Evolutionary conservation across 2,113 vertebrate genomes (phyloP).

Genomic region (Coracopsis vasa): DNA sequence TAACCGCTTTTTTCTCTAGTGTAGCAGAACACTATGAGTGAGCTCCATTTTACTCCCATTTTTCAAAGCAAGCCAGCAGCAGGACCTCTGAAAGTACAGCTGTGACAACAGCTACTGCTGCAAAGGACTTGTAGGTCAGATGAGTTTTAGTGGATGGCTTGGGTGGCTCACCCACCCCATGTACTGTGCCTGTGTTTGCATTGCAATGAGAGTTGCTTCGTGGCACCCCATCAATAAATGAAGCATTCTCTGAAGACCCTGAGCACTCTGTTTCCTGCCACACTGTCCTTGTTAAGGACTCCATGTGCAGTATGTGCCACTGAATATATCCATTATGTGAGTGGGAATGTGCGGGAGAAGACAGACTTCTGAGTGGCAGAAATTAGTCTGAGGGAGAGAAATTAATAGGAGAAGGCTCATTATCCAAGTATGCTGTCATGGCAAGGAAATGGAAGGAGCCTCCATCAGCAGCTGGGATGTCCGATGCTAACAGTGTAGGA

Average conservation of each 20-base stretch:
- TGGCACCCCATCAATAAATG: not conserved
- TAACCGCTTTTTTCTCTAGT: not conserved
- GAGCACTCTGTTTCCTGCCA: not conserved
- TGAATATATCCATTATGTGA: rapidly evolving
- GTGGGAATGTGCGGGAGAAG: not conserved
- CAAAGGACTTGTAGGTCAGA: not conserved
- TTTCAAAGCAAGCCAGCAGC: not conserved
- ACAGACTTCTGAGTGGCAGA: not conserved
- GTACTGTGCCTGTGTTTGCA: not conserved
- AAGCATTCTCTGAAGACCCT: not conserved
- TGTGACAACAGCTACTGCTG: not conserved
- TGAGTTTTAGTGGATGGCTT: not conserved
- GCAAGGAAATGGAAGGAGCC: not conserved
- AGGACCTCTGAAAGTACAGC: not conserved
- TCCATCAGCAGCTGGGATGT: not conserved
- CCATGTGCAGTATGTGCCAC: rapidly evolving
- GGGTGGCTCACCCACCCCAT: not conserved
- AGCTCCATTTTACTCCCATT: not conserved
- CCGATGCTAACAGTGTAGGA: rapidly evolving
- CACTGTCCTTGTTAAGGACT: not conserved
- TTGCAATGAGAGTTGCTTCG: rapidly evolving
- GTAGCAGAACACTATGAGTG: not conserved
- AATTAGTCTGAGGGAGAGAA: not conserved
- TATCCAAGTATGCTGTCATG: not conserved
- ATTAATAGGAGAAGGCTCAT: not conserved